Evolutionary conservation across 2,113 vertebrate genomes (phyloP).

Genomic region (Scophthalmus maximus): DNA sequence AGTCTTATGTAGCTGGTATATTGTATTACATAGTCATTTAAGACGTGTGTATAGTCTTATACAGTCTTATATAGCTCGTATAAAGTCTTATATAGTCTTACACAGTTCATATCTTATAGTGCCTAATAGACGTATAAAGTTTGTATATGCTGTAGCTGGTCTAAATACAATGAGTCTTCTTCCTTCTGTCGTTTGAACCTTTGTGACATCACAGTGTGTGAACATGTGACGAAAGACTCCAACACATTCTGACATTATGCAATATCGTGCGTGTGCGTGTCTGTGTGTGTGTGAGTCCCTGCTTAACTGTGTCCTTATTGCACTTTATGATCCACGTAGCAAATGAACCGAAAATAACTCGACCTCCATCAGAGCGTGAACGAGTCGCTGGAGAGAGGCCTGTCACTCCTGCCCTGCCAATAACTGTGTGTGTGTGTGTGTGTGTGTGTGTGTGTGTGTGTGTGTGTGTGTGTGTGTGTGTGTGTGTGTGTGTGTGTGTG

Average conservation of each 20-base stretch:
- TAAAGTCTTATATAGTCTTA: too few species aligned
- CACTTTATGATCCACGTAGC: conserved; percentile 62
- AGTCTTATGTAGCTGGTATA: too few species aligned
- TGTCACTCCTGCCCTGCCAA: conserved; percentile 60
- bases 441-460: conserved; percentile 4
- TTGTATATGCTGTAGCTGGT: too few species aligned
- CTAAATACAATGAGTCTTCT: too few species aligned
- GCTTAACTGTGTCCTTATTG: conserved; percentile 67
- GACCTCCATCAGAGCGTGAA: conserved; percentile 58
- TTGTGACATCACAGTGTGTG: too few species aligned
- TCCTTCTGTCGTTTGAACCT: too few species aligned
- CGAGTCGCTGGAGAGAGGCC: conserved; percentile 47
- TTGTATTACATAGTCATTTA: too few species aligned
- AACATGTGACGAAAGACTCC: conserved; percentile 19
- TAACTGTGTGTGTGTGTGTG: conserved; percentile 24
- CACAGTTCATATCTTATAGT: too few species aligned
- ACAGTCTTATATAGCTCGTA: too few species aligned
- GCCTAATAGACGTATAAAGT: too few species aligned
- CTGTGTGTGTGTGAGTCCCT: conserved; percentile 25
- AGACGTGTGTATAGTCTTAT: too few species aligned
- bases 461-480: background rate
- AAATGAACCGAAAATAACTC: conserved; percentile 66
- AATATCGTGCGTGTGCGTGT: conserved; percentile 14
- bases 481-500: conserved; percentile 41
- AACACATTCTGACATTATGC: conserved; percentile 55